Conservation (phyloP, 2,113 vertebrate genomes). For the Laticauda laticaudata region DNA sequence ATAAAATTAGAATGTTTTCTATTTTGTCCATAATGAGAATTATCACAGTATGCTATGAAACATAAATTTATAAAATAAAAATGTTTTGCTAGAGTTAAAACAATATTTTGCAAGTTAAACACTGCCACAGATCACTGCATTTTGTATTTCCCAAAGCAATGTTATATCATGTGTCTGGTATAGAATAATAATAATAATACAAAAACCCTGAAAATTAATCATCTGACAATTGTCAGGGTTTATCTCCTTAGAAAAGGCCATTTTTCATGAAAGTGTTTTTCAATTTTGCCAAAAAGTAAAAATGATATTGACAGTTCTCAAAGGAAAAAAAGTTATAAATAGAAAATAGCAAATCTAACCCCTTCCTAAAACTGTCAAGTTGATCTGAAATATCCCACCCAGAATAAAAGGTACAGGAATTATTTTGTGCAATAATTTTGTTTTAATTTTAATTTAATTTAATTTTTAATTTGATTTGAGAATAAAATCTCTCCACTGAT, state of each 20-base stretch:
- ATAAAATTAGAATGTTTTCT: background rate
- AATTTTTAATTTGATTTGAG: too few species aligned
- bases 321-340: background rate
- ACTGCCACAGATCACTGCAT: background rate
- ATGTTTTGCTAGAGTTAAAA: background rate
- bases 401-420: background rate
- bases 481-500: background rate
- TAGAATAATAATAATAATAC: background rate
- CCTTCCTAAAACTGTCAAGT: background rate
- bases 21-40: background rate
- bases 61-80: background rate
- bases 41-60: background rate
- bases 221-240: background rate
- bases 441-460: background rate
- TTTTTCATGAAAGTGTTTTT: background rate
- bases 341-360: background rate
- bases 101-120: background rate
- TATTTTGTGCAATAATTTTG: background rate
- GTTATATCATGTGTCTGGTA: background rate
- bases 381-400: background rate
- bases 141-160: background rate
- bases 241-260: background rate
- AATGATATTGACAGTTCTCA: background rate
- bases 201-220: background rate
- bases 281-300: background rate